A percentile compares a stretch with the other conserved stretches of the same genome.
phyloP scores from a whole-genome alignment of 1,140 invertebrate species.

The Drosophila aff. region DNA sequence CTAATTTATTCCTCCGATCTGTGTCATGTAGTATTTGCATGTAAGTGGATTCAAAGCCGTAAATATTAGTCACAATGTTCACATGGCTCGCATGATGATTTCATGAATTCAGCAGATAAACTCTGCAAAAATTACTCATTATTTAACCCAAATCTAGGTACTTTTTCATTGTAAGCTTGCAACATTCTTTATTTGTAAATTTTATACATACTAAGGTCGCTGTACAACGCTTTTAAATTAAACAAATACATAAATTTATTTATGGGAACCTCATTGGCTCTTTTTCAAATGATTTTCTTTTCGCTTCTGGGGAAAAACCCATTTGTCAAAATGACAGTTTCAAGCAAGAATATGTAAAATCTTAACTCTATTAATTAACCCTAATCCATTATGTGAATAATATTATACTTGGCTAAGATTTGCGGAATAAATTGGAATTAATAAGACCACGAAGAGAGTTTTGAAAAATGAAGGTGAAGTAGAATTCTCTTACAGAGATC shows the following conservation, averaged over 20 bases:
- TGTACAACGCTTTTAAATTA: not conserved
- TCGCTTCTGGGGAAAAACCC: not conserved
- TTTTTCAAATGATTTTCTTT: not conserved
- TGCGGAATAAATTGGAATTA: not conserved
- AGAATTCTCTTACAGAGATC: too few species aligned
- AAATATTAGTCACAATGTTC: conserved; percentile 22
- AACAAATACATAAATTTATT: not conserved
- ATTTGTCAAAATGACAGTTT: not conserved
- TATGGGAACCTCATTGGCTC: not conserved
- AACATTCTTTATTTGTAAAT: not conserved
- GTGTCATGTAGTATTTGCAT: conserved; percentile 16
- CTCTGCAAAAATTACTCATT: conserved; percentile 5
- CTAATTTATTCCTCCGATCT: conserved; percentile 14
- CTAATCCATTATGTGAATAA: conserved; percentile 7
- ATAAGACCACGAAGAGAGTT: not conserved
- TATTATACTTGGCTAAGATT: not conserved
- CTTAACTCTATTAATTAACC: conserved; percentile 5
- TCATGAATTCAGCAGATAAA: conserved; percentile 1
- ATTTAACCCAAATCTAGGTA: not conserved
- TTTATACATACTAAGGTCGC: not conserved
- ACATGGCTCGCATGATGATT: conserved; percentile 5
- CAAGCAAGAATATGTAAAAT: not conserved
- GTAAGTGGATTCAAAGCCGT: conserved; percentile 10
- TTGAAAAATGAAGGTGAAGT: not conserved
- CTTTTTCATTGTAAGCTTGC: not conserved